These are phyloP conservation scores for Jacana jacana DNA, from an alignment of 2,113 vertebrate genomes.

Conservation along the genomic window DNA sequence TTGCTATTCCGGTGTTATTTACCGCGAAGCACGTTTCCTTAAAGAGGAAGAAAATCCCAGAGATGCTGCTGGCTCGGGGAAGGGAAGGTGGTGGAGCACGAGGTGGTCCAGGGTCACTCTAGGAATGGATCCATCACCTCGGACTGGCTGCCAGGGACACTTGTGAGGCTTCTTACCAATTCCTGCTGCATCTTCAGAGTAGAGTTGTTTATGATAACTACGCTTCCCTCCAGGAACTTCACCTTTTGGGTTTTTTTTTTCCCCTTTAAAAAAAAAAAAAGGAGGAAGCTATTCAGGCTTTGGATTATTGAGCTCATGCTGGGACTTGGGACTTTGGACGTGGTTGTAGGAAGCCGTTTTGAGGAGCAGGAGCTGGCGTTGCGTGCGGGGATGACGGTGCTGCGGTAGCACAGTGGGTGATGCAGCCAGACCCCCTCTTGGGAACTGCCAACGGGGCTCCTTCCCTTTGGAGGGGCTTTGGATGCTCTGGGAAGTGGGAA, in stretches of 20 bases:
- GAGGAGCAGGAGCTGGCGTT: not conserved
- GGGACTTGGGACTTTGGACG: not conserved
- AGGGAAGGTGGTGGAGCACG: not conserved
- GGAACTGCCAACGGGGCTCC: accelerated
- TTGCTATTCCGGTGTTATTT: slow-evolving; percentile 22
- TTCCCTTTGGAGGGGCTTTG: accelerated
- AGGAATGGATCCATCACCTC: not conserved
- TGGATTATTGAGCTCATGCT: accelerated
- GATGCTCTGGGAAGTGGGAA: not conserved
- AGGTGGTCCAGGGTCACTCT: not conserved
- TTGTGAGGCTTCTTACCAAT: not conserved
- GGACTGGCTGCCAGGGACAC: not conserved
- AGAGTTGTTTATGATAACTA: accelerated
- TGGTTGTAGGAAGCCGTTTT: not conserved
- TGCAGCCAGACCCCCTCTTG: accelerated
- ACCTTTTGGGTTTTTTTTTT: not conserved
- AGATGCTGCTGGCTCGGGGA: not conserved
- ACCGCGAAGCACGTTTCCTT: not conserved
- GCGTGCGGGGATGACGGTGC: accelerated
- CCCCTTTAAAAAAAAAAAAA: not conserved
- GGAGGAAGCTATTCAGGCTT: not conserved
- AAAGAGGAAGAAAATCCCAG: not conserved
- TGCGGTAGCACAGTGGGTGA: accelerated
- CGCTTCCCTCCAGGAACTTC: not conserved
- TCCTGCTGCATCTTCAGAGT: not conserved